A percentile compares a stretch with the other conserved stretches of the same genome.
These are phyloP conservation scores for Pangasianodon hypophthalmus DNA, from an alignment of 2,113 vertebrate species.

Conservation along the genomic window DNA sequence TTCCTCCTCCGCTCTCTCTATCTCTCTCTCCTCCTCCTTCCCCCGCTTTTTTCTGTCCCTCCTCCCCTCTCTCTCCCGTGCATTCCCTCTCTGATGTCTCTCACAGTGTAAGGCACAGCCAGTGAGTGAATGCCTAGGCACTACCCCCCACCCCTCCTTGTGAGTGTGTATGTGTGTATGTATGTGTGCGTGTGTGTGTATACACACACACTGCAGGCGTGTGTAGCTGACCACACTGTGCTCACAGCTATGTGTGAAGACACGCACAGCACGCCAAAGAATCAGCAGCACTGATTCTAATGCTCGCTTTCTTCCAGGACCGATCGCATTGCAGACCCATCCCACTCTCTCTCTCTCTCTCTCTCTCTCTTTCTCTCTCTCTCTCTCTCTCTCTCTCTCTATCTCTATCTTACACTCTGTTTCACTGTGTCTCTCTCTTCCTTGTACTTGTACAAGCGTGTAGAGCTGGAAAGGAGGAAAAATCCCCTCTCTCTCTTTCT, in stretches of 20 bases:
- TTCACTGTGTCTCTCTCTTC: slow-evolving; percentile 15
- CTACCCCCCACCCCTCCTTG: slow-evolving; percentile 45
- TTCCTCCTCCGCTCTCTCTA: slow-evolving; percentile 55
- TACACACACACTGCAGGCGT: slow-evolving; percentile 51
- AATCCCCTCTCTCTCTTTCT: slow-evolving; percentile 7
- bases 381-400: slow-evolving; percentile 50
- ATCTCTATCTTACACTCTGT: slow-evolving; percentile 19
- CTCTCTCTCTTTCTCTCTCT: slow-evolving; percentile 35
- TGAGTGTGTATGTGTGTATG: slow-evolving; percentile 41
- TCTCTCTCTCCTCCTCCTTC: slow-evolving; percentile 46
- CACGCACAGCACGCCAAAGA: slow-evolving; percentile 50
- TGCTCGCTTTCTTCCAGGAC: slow-evolving; percentile 52
- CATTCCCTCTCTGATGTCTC: slow-evolving; percentile 49
- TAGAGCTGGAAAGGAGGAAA: slow-evolving; percentile 44
- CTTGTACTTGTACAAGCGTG: slow-evolving; percentile 37
- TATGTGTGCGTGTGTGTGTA: slow-evolving; percentile 30
- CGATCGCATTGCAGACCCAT: slow-evolving; percentile 46
- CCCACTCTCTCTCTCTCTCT: slow-evolving; percentile 45
- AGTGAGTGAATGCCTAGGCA: slow-evolving; percentile 49
- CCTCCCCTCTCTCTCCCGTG: slow-evolving; percentile 11
- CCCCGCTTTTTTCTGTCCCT: slow-evolving; percentile 18
- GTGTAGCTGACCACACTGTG: slow-evolving; percentile 57
- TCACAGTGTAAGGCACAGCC: slow-evolving; percentile 47
- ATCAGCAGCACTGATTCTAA: slow-evolving; percentile 50
- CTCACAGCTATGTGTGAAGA: slow-evolving; percentile 58